phyloP scores from a whole-genome alignment of 2,797 vertebrate genomes.

The Microctenopoma stevenorrisi region DNA sequence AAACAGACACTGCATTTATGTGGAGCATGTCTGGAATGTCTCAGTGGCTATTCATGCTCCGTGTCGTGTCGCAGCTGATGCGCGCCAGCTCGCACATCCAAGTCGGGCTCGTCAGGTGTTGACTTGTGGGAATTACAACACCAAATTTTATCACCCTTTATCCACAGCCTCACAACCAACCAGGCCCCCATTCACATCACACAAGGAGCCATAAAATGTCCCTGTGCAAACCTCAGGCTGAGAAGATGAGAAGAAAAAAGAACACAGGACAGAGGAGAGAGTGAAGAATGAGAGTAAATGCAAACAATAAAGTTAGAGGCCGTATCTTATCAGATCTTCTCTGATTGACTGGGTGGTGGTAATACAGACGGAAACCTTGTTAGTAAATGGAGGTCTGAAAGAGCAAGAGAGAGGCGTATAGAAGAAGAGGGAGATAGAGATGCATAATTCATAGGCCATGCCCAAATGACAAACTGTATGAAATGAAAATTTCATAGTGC shows the following conservation, averaged over 20 bases:
- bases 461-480: slow-evolving; percentile 91
- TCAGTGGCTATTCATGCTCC: slow-evolving; percentile 21
- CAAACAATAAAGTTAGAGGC: slow-evolving; percentile 89
- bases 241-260: slow-evolving; percentile 52
- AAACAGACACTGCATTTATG: slow-evolving; percentile 25
- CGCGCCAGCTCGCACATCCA: slow-evolving; percentile 14
- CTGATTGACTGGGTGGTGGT: slow-evolving; percentile 88
- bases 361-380: slow-evolving; percentile 91
- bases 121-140: slow-evolving; percentile 50
- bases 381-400: slow-evolving; percentile 87
- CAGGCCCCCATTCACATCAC: slow-evolving; percentile 54
- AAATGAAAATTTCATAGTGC: slow-evolving; percentile 93
- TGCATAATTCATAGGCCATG: slow-evolving; percentile 91
- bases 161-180: slow-evolving; percentile 67
- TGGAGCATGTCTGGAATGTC: slow-evolving; percentile 26
- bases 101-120: slow-evolving; percentile 40
- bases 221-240: slow-evolving; percentile 59
- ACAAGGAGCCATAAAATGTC: slow-evolving; percentile 79
- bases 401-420: slow-evolving; percentile 75
- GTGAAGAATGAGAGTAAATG: slow-evolving; percentile 76
- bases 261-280: slow-evolving; percentile 44
- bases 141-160: slow-evolving; percentile 53
- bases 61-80: slow-evolving; percentile 32
- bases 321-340: slow-evolving; percentile 88
- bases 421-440: slow-evolving; percentile 29